Percentiles rank a stretch among this genome's conserved stretches.
These are phyloP conservation scores for Musca domestica DNA, from an alignment of 1,140 invertebrate genomes.

Conservation along the genomic window DNA sequence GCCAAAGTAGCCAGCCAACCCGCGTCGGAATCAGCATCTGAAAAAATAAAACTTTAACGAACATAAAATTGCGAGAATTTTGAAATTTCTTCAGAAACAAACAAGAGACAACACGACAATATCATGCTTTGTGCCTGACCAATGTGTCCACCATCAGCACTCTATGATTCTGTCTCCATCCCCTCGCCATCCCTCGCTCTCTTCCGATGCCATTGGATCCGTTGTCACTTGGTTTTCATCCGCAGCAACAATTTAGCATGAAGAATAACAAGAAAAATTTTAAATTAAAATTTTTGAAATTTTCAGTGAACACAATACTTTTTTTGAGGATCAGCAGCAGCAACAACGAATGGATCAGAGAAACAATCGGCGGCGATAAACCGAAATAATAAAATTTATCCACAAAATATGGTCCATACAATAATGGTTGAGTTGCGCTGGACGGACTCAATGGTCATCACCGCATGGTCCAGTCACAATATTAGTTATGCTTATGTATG, in stretches of 20 bases:
- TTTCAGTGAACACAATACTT: constrained; percentile 33
- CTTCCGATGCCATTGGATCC: background rate
- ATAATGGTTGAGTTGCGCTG: too few species aligned
- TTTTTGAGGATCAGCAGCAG: background rate
- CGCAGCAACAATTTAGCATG: constrained; percentile 50
- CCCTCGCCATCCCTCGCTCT: background rate
- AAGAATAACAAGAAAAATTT: constrained; percentile 48
- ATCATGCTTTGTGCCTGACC: constrained; percentile 3
- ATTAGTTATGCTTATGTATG: too few species aligned
- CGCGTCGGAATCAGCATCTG: background rate
- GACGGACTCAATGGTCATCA: too few species aligned
- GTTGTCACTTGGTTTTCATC: background rate
- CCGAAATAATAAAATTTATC: too few species aligned
- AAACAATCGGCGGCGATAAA: too few species aligned
- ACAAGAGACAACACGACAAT: constrained; percentile 50
- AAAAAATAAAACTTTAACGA: constrained; percentile 49
- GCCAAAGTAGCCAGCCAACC: too few species aligned
- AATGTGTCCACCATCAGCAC: background rate
- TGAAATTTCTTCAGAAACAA: constrained; percentile 54
- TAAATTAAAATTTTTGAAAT: constrained; percentile 55
- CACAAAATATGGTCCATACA: too few species aligned
- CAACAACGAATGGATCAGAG: too few species aligned
- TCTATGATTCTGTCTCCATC: background rate
- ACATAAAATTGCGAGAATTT: constrained; percentile 55
- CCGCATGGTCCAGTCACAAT: too few species aligned